A percentile compares a stretch with the other conserved stretches of the same genome.
These are phyloP conservation scores for Rhyzopertha dominica DNA, from an alignment of 1,140 invertebrate genomes.

Conservation along the genomic window DNA sequence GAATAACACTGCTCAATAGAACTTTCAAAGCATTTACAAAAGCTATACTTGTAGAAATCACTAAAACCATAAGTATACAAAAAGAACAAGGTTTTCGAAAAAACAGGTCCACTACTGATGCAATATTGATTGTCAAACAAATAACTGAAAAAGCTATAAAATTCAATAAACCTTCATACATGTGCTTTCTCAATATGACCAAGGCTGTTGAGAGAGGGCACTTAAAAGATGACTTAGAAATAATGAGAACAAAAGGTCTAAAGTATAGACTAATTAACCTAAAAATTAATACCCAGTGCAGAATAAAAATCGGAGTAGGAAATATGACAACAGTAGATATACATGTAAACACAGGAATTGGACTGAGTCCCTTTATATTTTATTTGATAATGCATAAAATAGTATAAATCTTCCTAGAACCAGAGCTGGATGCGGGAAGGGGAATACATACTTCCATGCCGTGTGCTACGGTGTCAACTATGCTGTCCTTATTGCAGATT, in stretches of 20 bases:
- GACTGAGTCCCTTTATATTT: no score
- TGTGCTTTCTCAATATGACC: conserved; percentile 8
- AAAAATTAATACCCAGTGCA: no score
- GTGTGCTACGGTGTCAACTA: no score
- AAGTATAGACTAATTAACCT: no score
- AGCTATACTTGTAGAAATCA: background rate
- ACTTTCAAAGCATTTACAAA: background rate
- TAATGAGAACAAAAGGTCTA: conserved; percentile 3
- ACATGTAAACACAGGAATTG: no score
- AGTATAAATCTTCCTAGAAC: no score
- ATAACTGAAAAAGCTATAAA: conserved; percentile 11
- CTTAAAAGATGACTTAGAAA: conserved; percentile 8
- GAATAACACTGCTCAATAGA: conserved; percentile 5
- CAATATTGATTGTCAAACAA: conserved; percentile 13
- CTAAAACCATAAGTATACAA: background rate
- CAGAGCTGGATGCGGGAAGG: no score
- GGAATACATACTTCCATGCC: no score
- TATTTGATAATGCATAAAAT: no score
- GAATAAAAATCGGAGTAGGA: no score
- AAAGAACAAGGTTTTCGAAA: conserved; percentile 9
- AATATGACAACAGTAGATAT: no score
- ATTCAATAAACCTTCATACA: conserved; percentile 5
- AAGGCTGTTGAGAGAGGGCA: conserved; percentile 5
- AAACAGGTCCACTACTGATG: conserved; percentile 14
- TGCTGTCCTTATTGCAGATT: no score